Percentiles rank a stretch among this genome's conserved stretches.
Evolutionary conservation across 2,113 vertebrate genomes (phyloP).

Genomic region (Butorides virescens): DNA sequence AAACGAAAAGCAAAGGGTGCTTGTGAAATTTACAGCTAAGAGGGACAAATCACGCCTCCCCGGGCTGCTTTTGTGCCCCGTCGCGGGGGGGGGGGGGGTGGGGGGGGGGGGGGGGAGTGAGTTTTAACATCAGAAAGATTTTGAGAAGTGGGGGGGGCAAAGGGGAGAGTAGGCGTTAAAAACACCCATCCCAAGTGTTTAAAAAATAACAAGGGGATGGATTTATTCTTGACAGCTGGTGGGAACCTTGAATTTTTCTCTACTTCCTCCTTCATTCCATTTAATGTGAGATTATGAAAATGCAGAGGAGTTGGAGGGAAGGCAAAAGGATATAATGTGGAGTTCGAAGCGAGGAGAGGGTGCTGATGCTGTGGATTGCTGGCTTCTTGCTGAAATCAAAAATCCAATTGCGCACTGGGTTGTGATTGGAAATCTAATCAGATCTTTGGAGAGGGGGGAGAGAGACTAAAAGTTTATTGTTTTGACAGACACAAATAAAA

Average conservation of each 20-base stretch:
- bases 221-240: conserved; percentile 72
- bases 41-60: conserved; percentile 38
- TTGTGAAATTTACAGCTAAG: conserved; percentile 45
- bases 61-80: conserved; percentile 4
- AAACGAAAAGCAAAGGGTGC: conserved; percentile 49
- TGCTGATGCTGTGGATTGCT: conserved; percentile 60
- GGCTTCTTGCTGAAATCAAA: conserved; percentile 70
- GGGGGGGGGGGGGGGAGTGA: background rate
- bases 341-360: conserved; percentile 64
- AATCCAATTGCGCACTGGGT: conserved; percentile 88
- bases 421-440: conserved; percentile 96
- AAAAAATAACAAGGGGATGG: conserved; percentile 40
- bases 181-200: conserved; percentile 38
- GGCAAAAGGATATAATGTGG: conserved; percentile 59
- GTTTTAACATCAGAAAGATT: conserved; percentile 56
- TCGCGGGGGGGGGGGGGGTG: background rate
- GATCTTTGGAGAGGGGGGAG: conserved; percentile 69
- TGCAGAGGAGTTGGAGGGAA: conserved; percentile 73
- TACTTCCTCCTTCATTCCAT: conserved; percentile 47
- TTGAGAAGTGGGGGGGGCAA: background rate
- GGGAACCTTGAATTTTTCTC: conserved; percentile 68
- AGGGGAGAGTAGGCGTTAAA: conserved; percentile 43
- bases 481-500: background rate
- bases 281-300: conserved; percentile 75
- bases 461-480: conserved; percentile 38